These are phyloP conservation scores for Magallana ariakensis DNA, from an alignment of 1,140 invertebrate genomes.

Conservation along the genomic window DNA sequence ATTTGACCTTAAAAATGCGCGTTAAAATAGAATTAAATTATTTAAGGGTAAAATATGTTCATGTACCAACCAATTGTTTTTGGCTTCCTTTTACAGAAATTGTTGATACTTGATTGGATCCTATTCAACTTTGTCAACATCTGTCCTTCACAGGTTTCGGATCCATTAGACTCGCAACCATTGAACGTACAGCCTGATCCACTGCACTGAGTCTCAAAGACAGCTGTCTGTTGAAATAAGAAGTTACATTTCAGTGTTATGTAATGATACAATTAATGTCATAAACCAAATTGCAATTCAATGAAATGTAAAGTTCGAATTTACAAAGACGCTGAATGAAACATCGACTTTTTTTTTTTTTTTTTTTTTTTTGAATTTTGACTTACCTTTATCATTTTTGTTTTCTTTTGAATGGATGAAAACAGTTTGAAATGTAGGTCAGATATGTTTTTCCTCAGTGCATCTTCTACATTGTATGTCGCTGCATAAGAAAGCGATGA, in stretches of 20 bases:
- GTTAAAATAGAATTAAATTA: too few relatives aligned
- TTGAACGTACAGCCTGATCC: conserved; percentile 24
- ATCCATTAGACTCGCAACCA: neutral
- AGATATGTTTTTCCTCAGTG: neutral
- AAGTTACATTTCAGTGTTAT: too few relatives aligned
- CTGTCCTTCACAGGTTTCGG: neutral
- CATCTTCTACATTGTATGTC: neutral
- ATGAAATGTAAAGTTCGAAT: too few relatives aligned
- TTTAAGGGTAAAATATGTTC: too few relatives aligned
- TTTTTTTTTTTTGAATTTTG: neutral
- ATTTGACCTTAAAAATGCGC: too few relatives aligned
- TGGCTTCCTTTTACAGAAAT: neutral
- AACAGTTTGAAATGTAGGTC: conserved; percentile 3
- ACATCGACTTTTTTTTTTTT: neutral
- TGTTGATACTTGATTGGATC: neutral
- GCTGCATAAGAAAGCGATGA: neutral
- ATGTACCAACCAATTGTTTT: too few relatives aligned
- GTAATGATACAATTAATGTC: too few relatives aligned
- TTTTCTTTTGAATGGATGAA: conserved; percentile 5
- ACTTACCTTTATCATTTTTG: conserved; percentile 2
- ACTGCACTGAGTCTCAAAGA: neutral
- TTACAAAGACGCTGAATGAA: too few relatives aligned
- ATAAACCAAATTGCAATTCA: too few relatives aligned
- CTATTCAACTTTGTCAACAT: neutral
- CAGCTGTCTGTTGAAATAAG: neutral